These are phyloP conservation scores for Phoronis australis DNA, from an alignment of 2,888 invertebrate species.

Conservation along the genomic window DNA sequence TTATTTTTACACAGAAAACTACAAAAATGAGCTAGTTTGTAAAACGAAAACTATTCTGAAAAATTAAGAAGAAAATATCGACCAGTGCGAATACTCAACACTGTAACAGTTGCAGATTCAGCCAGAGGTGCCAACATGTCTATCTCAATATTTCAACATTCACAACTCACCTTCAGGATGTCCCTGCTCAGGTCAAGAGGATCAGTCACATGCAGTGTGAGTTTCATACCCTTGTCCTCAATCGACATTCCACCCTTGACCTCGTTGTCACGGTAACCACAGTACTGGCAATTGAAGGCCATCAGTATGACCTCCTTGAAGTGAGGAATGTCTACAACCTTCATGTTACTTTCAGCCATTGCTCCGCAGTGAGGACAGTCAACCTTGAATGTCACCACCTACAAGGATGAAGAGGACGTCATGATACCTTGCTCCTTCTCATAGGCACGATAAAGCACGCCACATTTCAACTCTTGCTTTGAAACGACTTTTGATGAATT, in stretches of 20 bases:
- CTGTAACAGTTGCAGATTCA: no score
- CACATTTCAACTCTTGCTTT: no score
- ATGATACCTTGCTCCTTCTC: no score
- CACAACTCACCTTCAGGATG: conserved; percentile 71
- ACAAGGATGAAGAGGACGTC: conserved; percentile 4
- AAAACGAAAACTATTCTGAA: no score
- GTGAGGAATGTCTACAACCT: conserved; percentile 81
- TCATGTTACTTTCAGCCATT: conserved; percentile 88
- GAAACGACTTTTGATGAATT: no score
- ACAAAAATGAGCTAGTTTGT: no score
- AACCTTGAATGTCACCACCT: conserved; percentile 68
- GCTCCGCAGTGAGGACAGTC: conserved; percentile 81
- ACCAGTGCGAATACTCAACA: no score
- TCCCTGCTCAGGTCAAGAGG: conserved; percentile 84
- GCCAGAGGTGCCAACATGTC: no score
- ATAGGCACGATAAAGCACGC: no score
- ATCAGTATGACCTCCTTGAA: conserved; percentile 96
- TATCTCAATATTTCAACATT: conserved; percentile 4
- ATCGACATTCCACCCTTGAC: conserved; percentile 91
- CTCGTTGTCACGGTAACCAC: conserved; percentile 90
- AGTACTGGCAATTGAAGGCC: conserved; percentile 87
- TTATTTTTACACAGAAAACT: no score
- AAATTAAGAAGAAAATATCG: no score
- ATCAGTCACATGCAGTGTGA: conserved; percentile 68
- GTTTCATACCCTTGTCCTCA: conserved; percentile 71